These are phyloP conservation scores for Scarus forsteni DNA, from an alignment of 2,797 vertebrate species.

Conservation along the genomic window DNA sequence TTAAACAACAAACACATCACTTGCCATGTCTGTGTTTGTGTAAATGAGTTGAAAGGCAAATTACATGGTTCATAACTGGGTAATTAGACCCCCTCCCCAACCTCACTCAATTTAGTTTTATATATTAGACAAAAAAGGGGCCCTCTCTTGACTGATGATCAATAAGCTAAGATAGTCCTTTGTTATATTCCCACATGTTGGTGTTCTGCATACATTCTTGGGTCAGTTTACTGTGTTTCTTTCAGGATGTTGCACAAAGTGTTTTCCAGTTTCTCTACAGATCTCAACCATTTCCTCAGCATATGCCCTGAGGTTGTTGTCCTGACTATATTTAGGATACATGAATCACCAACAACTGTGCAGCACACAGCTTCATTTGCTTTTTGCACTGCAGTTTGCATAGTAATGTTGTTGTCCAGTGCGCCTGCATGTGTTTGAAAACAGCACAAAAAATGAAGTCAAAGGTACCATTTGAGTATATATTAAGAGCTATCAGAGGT, in stretches of 20 bases:
- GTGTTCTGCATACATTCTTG: background rate
- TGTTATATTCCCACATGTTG: background rate
- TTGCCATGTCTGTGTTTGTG: background rate
- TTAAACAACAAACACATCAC: conserved; percentile 47
- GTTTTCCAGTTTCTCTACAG: conserved; percentile 16
- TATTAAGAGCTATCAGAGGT: background rate
- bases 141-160: background rate
- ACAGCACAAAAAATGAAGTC: background rate
- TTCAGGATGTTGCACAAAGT: conserved; percentile 10
- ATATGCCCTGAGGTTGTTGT: conserved; percentile 38
- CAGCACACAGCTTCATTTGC: conserved; percentile 13
- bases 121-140: background rate
- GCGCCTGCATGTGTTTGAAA: background rate
- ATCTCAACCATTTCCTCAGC: conserved; percentile 15
- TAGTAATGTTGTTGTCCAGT: conserved; percentile 1
- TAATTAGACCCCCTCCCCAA: background rate
- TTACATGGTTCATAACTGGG: too few species aligned
- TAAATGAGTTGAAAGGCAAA: background rate
- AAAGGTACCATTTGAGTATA: background rate
- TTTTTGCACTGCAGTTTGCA: conserved; percentile 19
- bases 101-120: background rate
- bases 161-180: background rate
- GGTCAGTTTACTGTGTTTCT: conserved; percentile 9
- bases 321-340: conserved; percentile 38
- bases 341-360: conserved; percentile 39